These are phyloP conservation scores for Macrosteles quadrilineatus DNA, from an alignment of 1,140 invertebrate genomes.

Conservation along the genomic window DNA sequence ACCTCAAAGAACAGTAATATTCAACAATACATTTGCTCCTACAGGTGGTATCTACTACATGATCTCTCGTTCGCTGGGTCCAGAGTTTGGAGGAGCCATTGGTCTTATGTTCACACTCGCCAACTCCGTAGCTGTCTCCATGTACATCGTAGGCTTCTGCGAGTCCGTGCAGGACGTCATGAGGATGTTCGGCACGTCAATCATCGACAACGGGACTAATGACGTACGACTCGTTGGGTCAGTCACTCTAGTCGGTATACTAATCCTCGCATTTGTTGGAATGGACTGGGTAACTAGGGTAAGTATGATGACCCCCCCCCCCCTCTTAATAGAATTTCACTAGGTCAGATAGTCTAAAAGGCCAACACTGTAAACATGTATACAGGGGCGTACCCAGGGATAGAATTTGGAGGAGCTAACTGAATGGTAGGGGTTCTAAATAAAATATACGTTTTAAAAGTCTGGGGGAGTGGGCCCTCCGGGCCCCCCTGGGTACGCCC, in stretches of 20 bases:
- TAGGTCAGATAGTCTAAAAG: no score
- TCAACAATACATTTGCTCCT: constrained; percentile 33
- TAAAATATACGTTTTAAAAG: no score
- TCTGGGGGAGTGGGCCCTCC: no score
- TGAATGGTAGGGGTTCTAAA: no score
- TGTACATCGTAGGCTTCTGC: constrained; percentile 97
- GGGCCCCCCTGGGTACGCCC: no score
- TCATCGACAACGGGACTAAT: constrained; percentile 62
- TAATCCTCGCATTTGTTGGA: constrained; percentile 82
- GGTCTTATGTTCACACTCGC: constrained; percentile 85
- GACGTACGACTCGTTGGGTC: constrained; percentile 67
- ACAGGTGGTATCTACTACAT: constrained; percentile 96
- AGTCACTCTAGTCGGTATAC: constrained; percentile 72
- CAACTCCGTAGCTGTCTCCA: constrained; percentile 94
- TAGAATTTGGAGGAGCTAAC: no score
- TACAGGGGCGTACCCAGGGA: no score
- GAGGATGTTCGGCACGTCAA: constrained; percentile 53
- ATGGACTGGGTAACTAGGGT: constrained; percentile 90
- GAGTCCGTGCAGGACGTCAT: constrained; percentile 81
- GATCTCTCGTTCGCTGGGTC: constrained; percentile 93
- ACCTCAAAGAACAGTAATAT: no score
- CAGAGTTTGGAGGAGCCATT: constrained; percentile 92
- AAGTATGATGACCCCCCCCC: no score
- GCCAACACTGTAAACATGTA: no score
- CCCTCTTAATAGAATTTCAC: no score